A percentile compares a stretch with the other conserved stretches of the same genome.
phyloP scores from a whole-genome alignment of 2,888 invertebrate species.

The Orchesella flavescens region DNA sequence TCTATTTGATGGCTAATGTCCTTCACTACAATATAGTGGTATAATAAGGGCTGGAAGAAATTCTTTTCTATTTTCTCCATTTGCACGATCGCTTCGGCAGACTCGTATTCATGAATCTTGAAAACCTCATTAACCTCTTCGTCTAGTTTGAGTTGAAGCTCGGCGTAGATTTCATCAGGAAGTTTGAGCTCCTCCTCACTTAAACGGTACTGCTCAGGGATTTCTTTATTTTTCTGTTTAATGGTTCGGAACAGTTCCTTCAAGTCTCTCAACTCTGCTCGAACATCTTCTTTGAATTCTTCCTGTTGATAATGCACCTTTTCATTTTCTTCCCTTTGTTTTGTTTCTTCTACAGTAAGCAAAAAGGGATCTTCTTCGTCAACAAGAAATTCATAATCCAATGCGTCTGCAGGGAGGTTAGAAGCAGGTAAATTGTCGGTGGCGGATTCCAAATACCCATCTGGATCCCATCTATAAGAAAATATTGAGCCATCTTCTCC shows the following conservation, averaged over 20 bases:
- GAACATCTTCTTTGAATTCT: slow-evolving; percentile 77
- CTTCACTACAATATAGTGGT: slow-evolving; percentile 79
- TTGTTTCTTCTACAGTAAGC: slow-evolving; percentile 80
- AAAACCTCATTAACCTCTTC: slow-evolving; percentile 80
- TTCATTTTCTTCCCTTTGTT: slow-evolving; percentile 81
- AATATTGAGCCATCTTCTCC: slow-evolving; percentile 87
- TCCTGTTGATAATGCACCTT: slow-evolving; percentile 79
- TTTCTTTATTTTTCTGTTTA: slow-evolving; percentile 76
- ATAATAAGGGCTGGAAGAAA: slow-evolving; percentile 81
- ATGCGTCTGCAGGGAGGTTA: slow-evolving; percentile 12
- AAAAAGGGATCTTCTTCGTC: slow-evolving; percentile 74
- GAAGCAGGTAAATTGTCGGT: slow-evolving; percentile 42
- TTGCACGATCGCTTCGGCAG: slow-evolving; percentile 81
- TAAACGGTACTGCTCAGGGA: slow-evolving; percentile 79
- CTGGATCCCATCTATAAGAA: slow-evolving; percentile 79
- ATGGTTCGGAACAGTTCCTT: slow-evolving; percentile 65
- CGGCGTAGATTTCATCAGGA: slow-evolving; percentile 80
- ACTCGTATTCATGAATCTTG: slow-evolving; percentile 81
- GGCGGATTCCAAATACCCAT: slow-evolving; percentile 72
- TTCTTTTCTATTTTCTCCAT: slow-evolving; percentile 80
- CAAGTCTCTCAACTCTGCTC: slow-evolving; percentile 76
- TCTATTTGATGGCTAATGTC: slow-evolving; percentile 75
- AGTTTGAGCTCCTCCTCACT: slow-evolving; percentile 80
- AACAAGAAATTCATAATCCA: slow-evolving; percentile 32
- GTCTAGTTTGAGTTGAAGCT: slow-evolving; percentile 77